Evolutionary conservation across 1,140 invertebrate species (phyloP), one percentile per base, ranked within the genome.

Genomic region (Mercenaria mercenaria): DNA sequence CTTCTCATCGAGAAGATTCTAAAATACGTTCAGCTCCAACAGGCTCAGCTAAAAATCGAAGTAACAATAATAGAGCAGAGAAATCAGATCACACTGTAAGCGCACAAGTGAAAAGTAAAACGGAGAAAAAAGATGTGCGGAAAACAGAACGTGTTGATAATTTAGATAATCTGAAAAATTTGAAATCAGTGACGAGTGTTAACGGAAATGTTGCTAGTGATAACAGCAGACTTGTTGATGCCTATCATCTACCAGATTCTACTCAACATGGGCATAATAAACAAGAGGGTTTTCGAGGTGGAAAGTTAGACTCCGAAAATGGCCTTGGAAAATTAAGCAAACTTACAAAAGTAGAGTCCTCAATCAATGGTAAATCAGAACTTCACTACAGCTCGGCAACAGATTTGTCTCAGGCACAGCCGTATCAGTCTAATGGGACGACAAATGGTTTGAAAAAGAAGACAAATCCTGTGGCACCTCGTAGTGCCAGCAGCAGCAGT

Each of bases 401-500:
- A 10, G 86, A 88, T 59, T 34, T 88, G 15, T 43, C 86, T 23
- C 76, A 43, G 39, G 29, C 83, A 41, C 43, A 52, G 34, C 64
- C 37, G 11, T 74, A 50, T n/a, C 23, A 13, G 23, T 15, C 26
- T 0, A 82, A 82, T 47, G 37, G 56, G 8, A 26, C 23, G 11
- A 34, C 41, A 10, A 59, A 47, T 39, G 72, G 43, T 26, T 18
- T 29, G 32, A 52, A 39, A 10, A 80, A 81, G 41, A 80, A 52
- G 43, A 37, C 29, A 56, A 34, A 41, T 20, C 8, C n/a, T 20
- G 29, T n/a, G 6, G 32, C 52, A 26, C 86, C 86, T 23, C 34
- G 86, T 6, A 88, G 86, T 72, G 76, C 50, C 13, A 88, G 86
- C 32, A 88, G 86, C 34, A 88, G 86, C 29, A 88, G 86, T 32